These are phyloP conservation scores for Thryonomys swinderianus DNA, from an alignment of 2,113 vertebrate species.

Conservation along the genomic window DNA sequence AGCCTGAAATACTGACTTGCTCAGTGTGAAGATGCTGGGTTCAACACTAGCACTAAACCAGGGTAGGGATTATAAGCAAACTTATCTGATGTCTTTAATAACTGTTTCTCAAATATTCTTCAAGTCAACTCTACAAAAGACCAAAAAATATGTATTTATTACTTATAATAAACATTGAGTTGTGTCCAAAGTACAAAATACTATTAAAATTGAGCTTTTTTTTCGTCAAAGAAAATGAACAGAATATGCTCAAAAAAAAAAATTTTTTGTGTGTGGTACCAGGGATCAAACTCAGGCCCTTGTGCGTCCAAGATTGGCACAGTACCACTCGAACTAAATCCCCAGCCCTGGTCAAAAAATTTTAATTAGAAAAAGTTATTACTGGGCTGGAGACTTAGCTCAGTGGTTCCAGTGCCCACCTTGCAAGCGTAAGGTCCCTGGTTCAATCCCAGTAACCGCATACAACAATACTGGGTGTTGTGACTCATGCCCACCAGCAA, in stretches of 20 bases:
- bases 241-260: too few relatives aligned
- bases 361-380: neutral
- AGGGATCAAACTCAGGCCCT: too few relatives aligned
- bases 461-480: too few relatives aligned
- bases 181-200: slow-evolving; percentile 4
- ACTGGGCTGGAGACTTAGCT: neutral
- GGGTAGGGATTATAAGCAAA: neutral
- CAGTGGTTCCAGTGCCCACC: too few relatives aligned
- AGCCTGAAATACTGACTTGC: neutral
- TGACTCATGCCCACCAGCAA: too few relatives aligned
- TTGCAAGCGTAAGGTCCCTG: too few relatives aligned
- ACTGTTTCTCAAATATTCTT: slow-evolving; percentile 5
- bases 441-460: too few relatives aligned
- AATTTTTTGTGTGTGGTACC: too few relatives aligned
- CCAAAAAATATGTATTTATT: slow-evolving; percentile 11
- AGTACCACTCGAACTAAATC: too few relatives aligned
- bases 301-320: too few relatives aligned
- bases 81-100: neutral
- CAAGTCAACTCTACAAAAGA: slow-evolving; percentile 12
- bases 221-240: neutral
- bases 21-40: neutral
- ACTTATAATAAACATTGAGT: slow-evolving; percentile 20
- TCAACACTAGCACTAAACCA: neutral
- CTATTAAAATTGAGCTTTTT: neutral
- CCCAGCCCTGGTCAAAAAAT: neutral